Base-by-base conservation (phyloP, 1,140 invertebrate genomes). In the Drosophila malerkotliana region DNA sequence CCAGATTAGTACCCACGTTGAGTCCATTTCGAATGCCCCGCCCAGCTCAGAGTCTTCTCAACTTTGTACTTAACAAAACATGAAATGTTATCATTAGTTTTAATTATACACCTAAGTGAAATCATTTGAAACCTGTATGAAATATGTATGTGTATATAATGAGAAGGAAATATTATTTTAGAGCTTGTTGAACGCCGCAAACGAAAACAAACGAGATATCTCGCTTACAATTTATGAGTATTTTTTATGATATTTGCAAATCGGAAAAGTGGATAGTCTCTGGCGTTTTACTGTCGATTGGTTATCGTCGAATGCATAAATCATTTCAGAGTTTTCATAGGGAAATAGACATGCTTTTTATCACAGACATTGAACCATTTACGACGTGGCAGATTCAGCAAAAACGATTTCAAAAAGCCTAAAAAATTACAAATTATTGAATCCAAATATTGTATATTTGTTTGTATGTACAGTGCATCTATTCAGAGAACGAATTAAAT, bases 21-120 rank as follows among this genome's bases (percentile, higher is more conserved):
- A 67, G 24, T 52, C 15, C 54, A 26, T 7, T 28, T 28, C 26
- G 26, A 28, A 28, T 28, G 51, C 14, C 60, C 34, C 30, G 56
- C 48, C 67, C 59, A 77, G 82, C 78, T 82, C 78, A 79, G 71
- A 75, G 71, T 78, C 78, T 78, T 87, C 82, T 74, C 72, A 63
- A 79, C 48, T 63, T 63, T 69, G 69, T 69, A 82, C 71, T 75
- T 76, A 75, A 37, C 12, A 49, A 34, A 61, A 63, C 62, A 66
- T 56, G 54, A 82, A 85, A 88, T 87, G 82, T 88, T 88, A 88
- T 88, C 83, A 88, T 89, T 88, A 88, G 83, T 84, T 89, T 76
- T 79, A 89, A 55, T 88, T 89, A 34, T 88, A 89, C 67, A 63
- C 68, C 78, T 88, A 87, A 87, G 83, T 67, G 39, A 74, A 69